Base-by-base conservation (phyloP, 92 coral and sea anemone genomes). In the Meandrina meandrites region DNA sequence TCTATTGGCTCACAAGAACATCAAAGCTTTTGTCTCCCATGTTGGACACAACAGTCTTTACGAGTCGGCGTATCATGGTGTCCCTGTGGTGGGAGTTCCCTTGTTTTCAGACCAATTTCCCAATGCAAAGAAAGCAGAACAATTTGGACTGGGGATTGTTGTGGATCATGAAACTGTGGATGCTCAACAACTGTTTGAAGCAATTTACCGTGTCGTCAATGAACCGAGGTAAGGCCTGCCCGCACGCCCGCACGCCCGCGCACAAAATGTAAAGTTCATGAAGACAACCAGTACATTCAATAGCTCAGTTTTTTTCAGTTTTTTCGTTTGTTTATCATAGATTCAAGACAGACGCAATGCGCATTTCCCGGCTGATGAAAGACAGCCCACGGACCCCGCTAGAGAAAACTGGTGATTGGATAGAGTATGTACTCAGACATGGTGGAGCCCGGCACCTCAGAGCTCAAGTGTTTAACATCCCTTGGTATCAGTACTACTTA, bases 401-500 rank as follows among this genome's bases (percentile, higher is more conserved):
- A 50, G 89, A 90, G 78, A 88, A 83, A 67, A 71, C 93, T 76
- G 85, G 87, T 82, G 93, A 90, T 64, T 90, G 93, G 93, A 78
- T 90, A 36, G 91, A 90, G 72, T 87, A 90, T 81, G 93, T 90
- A 24, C 79, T 87, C 86, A 90, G 93, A 79, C 93, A 90, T 75
- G 91, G 89, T 37, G 93, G 93, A 75, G 91, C 91, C 58, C 82
- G 42, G 28, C 93, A 90, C 76, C 91, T 90, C 81, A 80, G 91
- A 54, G 76, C 93, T 53, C 84, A 87, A 76, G 91, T 87, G 73
- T 90, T 90, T 85, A 78, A 87, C 86, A 57, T 87, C 79, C 83
- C 91, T 69, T 90, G 93, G 93, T 90, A 90, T 56, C 91, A 90
- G 67, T 87, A 87, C 88, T 87, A 90, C 75, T 75, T 90, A 84